Percentiles rank a stretch among this genome's conserved stretches.
phyloP scores from a whole-genome alignment of 2,888 invertebrate genomes.

The Drosophila rubida region DNA sequence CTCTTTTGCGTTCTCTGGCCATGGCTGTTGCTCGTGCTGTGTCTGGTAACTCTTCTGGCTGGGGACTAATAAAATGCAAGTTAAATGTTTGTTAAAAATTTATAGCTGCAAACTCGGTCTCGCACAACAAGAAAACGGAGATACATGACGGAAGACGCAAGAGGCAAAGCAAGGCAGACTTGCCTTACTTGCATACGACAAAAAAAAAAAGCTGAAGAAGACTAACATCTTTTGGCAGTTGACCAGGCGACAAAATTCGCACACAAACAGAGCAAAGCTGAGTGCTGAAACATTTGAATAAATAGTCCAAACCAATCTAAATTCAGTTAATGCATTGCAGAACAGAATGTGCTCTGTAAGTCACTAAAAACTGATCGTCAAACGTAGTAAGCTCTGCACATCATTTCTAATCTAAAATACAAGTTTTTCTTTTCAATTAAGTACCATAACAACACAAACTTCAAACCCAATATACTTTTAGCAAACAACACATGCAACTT shows the following conservation, averaged over 20 bases:
- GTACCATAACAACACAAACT: too few species aligned
- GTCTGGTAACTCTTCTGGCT: constrained; percentile 41
- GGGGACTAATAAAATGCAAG: constrained; percentile 79
- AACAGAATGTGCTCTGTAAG: too few species aligned
- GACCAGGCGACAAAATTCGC: constrained; percentile 38
- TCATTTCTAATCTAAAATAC: too few species aligned
- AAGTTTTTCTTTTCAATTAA: too few species aligned
- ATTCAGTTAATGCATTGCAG: too few species aligned
- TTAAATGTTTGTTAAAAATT: constrained; percentile 81
- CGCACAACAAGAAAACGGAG: neutral
- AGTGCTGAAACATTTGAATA: neutral
- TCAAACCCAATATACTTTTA: too few species aligned
- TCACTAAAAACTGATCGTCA: too few species aligned
- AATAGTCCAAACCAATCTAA: too few species aligned
- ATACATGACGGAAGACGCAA: neutral
- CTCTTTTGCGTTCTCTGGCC: neutral
- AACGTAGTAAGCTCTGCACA: too few species aligned
- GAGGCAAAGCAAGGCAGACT: neutral
- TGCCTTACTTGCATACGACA: neutral
- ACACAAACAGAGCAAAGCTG: neutral
- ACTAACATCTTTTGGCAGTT: constrained; percentile 34
- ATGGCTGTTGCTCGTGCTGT: neutral
- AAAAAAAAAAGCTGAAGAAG: neutral
- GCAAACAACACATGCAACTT: too few species aligned
- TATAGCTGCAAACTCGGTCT: constrained; percentile 49